Evolutionary conservation across 2,888 invertebrate species (phyloP).

Genomic region (Octodonta nipae): DNA sequence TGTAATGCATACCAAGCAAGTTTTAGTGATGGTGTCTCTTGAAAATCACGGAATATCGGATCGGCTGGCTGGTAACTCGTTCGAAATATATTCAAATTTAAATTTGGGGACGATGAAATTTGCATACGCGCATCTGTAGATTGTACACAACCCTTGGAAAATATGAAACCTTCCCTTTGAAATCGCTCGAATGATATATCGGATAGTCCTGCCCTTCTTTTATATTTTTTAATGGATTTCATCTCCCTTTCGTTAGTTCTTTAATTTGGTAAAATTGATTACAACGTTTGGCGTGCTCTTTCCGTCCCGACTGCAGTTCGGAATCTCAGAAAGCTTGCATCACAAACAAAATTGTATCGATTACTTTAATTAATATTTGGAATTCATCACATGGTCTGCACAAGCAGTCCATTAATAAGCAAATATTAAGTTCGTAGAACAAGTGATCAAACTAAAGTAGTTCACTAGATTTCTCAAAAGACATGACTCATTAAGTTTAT

Average conservation of each 20-base stretch:
- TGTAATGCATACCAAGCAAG: constrained; percentile 15
- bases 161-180: constrained; percentile 23
- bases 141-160: constrained; percentile 19
- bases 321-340: no score
- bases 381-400: no score
- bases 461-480: no score
- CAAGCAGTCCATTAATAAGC: no score
- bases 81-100: constrained; percentile 21
- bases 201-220: constrained; percentile 21
- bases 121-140: constrained; percentile 24
- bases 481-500: no score
- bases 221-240: constrained; percentile 27
- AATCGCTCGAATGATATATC: constrained; percentile 18
- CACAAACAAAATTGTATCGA: no score
- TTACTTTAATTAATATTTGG: no score
- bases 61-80: constrained; percentile 14
- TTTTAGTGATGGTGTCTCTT: constrained; percentile 14
- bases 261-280: constrained; percentile 18
- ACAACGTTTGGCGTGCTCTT: no score
- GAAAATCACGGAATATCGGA: constrained; percentile 14
- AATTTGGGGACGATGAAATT: constrained; percentile 18
- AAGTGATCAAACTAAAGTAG: no score
- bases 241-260: constrained; percentile 26
- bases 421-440: no score
- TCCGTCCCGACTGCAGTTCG: no score